phyloP scores from a whole-genome alignment of 2,797 vertebrate genomes.

The Channallabes apus region DNA sequence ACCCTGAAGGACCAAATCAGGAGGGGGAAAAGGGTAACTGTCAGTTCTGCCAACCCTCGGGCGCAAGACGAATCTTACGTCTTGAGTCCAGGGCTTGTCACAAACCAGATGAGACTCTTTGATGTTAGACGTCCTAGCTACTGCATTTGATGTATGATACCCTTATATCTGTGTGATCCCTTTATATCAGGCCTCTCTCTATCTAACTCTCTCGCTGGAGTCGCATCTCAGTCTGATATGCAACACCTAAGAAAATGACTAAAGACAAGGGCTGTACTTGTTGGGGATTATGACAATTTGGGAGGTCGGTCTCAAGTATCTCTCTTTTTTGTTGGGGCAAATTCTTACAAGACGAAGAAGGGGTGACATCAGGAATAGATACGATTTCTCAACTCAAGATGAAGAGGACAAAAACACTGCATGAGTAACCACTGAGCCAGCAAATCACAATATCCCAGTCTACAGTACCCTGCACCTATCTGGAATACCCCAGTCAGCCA shows the following conservation, averaged over 20 bases:
- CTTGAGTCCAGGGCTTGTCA: slow-evolving; percentile 50
- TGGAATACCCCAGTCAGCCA: not conserved
- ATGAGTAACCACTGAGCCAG: not conserved
- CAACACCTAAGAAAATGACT: slow-evolving; percentile 31
- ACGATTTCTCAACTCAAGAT: not conserved
- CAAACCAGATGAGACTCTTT: slow-evolving; percentile 67
- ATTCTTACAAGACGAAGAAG: not conserved
- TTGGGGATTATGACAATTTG: slow-evolving; percentile 42
- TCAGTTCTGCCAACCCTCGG: slow-evolving; percentile 17
- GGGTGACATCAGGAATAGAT: not conserved
- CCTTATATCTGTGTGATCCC: slow-evolving; percentile 54
- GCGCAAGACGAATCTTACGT: slow-evolving; percentile 37
- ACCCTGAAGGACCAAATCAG: slow-evolving; percentile 9
- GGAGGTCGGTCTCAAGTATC: slow-evolving; percentile 36
- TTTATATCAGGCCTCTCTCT: slow-evolving; percentile 52
- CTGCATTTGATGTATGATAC: slow-evolving; percentile 64
- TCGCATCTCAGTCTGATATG: slow-evolving; percentile 58
- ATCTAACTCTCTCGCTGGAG: slow-evolving; percentile 50
- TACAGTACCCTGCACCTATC: not conserved
- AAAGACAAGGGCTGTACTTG: slow-evolving; percentile 28
- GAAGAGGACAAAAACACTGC: not conserved
- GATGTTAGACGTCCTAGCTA: slow-evolving; percentile 59
- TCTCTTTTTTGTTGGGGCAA: not conserved
- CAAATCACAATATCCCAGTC: not conserved
- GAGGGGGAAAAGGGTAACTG: not conserved